These are phyloP conservation scores for Sciurus carolinensis DNA, from an alignment of 2,797 vertebrate species.

Conservation along the genomic window DNA sequence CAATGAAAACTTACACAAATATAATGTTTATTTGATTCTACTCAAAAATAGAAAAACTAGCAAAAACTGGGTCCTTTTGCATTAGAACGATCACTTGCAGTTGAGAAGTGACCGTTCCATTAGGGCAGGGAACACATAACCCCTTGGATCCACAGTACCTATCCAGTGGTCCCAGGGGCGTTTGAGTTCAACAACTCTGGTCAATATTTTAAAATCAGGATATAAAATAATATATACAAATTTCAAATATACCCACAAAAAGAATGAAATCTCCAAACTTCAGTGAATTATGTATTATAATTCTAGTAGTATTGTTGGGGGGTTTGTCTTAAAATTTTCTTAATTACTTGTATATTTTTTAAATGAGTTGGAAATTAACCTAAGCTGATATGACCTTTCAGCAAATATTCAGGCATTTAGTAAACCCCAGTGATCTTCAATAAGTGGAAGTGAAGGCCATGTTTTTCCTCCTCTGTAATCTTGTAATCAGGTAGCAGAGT, in stretches of 20 bases:
- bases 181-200: not conserved
- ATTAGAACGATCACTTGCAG: not conserved
- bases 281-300: not conserved
- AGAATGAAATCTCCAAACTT: slow-evolving; percentile 12
- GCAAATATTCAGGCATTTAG: not conserved
- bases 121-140: not conserved
- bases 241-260: slow-evolving; percentile 44
- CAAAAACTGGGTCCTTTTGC: not conserved
- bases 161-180: not conserved
- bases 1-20: not conserved
- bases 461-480: not conserved
- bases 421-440: not conserved
- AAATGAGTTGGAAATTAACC: slow-evolving; percentile 23
- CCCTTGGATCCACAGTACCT: not conserved
- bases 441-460: not conserved
- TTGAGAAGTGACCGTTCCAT: not conserved
- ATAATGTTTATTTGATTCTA: not conserved
- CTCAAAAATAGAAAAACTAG: not conserved
- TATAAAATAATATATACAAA: slow-evolving; percentile 30
- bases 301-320: not conserved
- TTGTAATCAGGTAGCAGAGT: not conserved
- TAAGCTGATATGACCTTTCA: not conserved
- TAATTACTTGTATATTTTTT: not conserved
- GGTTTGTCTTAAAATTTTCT: not conserved
- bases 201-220: slow-evolving; percentile 5